phyloP scores from a whole-genome alignment of 2,113 vertebrate genomes.

The Megaleporinus macrocephalus region DNA sequence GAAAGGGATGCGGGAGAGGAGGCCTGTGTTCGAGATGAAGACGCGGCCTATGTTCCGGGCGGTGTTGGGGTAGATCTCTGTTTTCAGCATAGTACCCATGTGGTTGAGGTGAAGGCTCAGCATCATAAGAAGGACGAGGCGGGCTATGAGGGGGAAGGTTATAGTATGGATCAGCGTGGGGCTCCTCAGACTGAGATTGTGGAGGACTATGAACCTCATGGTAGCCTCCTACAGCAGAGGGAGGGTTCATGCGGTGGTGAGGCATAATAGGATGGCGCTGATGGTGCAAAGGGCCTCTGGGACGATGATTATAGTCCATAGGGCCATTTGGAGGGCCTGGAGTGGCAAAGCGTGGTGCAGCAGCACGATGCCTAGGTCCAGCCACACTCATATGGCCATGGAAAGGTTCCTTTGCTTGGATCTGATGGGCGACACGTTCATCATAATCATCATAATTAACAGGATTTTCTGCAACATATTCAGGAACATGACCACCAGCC shows the following conservation, averaged over 20 bases:
- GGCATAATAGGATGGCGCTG: slow-evolving; percentile 53
- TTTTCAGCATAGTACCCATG: slow-evolving; percentile 59
- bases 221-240: slow-evolving; percentile 43
- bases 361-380: slow-evolving; percentile 8
- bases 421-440: slow-evolving; percentile 24
- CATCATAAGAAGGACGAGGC: slow-evolving; percentile 53
- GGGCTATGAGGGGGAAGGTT: slow-evolving; percentile 63
- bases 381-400: slow-evolving; percentile 11
- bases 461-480: neutral
- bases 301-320: slow-evolving; percentile 47
- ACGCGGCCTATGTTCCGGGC: slow-evolving; percentile 30
- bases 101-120: slow-evolving; percentile 57
- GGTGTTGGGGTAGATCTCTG: slow-evolving; percentile 21
- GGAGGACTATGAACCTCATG: slow-evolving; percentile 57
- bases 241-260: slow-evolving; percentile 28
- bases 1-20: slow-evolving; percentile 54
- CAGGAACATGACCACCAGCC: neutral
- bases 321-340: slow-evolving; percentile 24
- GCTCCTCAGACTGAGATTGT: slow-evolving; percentile 60
- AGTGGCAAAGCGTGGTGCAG: slow-evolving; percentile 17
- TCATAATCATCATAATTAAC: slow-evolving; percentile 24
- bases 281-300: slow-evolving; percentile 61
- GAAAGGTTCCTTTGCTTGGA: slow-evolving; percentile 27
- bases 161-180: slow-evolving; percentile 61
- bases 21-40: slow-evolving; percentile 46